Percentiles rank a stretch among this genome's conserved stretches.
These are phyloP conservation scores for Channa striata DNA, from an alignment of 2,797 vertebrate species.

Conservation along the genomic window DNA sequence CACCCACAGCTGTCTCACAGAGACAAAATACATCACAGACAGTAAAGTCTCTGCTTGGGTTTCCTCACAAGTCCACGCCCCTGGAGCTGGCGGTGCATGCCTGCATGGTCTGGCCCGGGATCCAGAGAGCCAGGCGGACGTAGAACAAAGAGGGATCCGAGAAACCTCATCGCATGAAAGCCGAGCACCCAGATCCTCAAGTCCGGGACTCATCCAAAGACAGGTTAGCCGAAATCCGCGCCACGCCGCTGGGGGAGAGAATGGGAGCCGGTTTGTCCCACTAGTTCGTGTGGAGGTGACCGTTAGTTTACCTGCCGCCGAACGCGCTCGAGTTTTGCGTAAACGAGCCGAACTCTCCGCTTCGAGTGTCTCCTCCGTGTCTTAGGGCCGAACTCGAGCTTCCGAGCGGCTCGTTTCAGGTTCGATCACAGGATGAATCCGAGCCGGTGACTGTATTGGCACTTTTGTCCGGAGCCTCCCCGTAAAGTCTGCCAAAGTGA, in stretches of 20 bases:
- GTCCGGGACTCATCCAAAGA: slow-evolving; percentile 25
- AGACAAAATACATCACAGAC: slow-evolving; percentile 19
- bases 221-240: slow-evolving; percentile 41
- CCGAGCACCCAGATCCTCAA: slow-evolving; percentile 14
- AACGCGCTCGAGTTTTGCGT: no score
- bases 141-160: slow-evolving; percentile 20
- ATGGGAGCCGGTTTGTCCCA: no score
- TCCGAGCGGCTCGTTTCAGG: slow-evolving; percentile 5
- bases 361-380: not conserved
- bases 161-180: slow-evolving; percentile 30
- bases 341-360: no score
- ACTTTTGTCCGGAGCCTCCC: slow-evolving; percentile 18
- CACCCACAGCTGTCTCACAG: not conserved
- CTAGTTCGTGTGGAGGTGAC: slow-evolving; percentile 21
- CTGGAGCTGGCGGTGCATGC: slow-evolving; percentile 41
- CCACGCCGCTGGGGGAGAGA: not conserved
- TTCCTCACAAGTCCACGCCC: slow-evolving; percentile 65
- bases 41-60: not conserved
- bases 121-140: slow-evolving; percentile 46
- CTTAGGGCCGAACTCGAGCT: not conserved
- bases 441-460: slow-evolving; percentile 3
- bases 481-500: slow-evolving; percentile 19
- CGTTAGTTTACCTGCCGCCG: slow-evolving; percentile 50
- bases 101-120: slow-evolving; percentile 38
- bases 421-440: slow-evolving; percentile 17